Base-by-base conservation (phyloP, 2,113 vertebrate species). In the Poeciliopsis retropinna region DNA sequence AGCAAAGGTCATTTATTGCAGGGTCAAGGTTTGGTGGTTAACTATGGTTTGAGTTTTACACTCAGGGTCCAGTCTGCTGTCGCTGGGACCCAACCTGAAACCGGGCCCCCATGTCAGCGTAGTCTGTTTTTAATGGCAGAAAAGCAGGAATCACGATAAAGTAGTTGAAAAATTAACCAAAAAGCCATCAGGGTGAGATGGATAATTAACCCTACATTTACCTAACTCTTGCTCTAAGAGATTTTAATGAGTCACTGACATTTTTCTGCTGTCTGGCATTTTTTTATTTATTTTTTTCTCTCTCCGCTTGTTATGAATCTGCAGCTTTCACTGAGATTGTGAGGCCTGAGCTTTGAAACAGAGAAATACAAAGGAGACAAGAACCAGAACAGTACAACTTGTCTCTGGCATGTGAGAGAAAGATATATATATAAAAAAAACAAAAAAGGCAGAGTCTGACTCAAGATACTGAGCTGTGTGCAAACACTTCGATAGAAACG, bases 121-220 rank as follows among this genome's bases (percentile, higher is more conserved):
- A 47, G 61, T 81, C 64, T 64, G 7, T n/a, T 29, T 70, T 75
- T 64, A 80, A 87, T 22, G 44, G 5, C 27, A 7, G 37, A 34
- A 67, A 41, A 74, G 60, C 39, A 67, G 31, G 3, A 15, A 57
- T 63, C 63, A 41, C 19, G 41, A 5, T 1, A 3, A 22, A 17
- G 8, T 47, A 60, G 77, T 68, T 90, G 4, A 87, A 88, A 44
- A 72, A 77, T 87, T 88, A 82, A 85, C 87, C 32, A 64, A 30
- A 61, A 3, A 28, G 22, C 3, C 44, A 30, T 70, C 34, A 68
- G 25, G 8, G 1, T 28, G n/a, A 31, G 54, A 77, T 75, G 11
- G 71, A 86, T 86, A 63, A 86, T 88, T 89, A 83, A 89, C 80
- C 0, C 32, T 12, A 31, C 70, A 63, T 9, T 5, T 6, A 3